These are phyloP conservation scores for Hartigia nigra DNA, from an alignment of 2,888 invertebrate species.

Conservation along the genomic window DNA sequence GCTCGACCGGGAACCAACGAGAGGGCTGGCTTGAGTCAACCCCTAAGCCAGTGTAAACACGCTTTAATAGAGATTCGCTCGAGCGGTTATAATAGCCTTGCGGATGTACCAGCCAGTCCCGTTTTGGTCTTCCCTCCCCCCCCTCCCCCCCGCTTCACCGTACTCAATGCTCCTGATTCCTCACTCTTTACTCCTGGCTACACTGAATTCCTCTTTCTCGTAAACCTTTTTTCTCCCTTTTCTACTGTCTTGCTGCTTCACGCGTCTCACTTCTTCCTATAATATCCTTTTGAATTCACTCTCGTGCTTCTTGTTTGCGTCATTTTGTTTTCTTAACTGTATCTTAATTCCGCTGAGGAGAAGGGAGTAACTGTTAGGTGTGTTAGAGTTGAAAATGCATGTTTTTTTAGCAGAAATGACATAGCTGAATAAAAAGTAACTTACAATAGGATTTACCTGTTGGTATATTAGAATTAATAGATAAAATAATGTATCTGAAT, in stretches of 20 bases:
- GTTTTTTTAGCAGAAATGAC: background rate
- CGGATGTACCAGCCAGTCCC: constrained; percentile 59
- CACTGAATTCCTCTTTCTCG: background rate
- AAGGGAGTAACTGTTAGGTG: background rate
- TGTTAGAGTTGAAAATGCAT: background rate
- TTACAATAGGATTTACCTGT: no score
- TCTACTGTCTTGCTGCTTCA: constrained; percentile 6
- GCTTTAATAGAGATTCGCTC: constrained; percentile 67
- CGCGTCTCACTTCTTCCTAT: background rate
- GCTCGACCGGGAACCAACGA: constrained; percentile 47
- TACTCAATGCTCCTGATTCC: background rate
- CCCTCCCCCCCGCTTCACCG: no score
- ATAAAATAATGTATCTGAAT: background rate
- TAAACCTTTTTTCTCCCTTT: background rate
- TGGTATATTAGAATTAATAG: background rate
- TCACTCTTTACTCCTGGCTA: background rate
- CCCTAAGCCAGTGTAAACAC: constrained; percentile 67
- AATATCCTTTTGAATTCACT: background rate
- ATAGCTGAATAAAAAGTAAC: background rate
- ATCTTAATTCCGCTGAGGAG: background rate
- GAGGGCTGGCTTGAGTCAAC: constrained; percentile 64
- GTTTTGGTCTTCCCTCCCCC: no score
- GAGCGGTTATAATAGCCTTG: constrained; percentile 67
- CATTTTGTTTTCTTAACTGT: background rate
- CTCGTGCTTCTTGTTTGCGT: background rate